These are phyloP conservation scores for Poeciliopsis occidentalis DNA, from an alignment of 2,113 vertebrate species.

Conservation along the genomic window DNA sequence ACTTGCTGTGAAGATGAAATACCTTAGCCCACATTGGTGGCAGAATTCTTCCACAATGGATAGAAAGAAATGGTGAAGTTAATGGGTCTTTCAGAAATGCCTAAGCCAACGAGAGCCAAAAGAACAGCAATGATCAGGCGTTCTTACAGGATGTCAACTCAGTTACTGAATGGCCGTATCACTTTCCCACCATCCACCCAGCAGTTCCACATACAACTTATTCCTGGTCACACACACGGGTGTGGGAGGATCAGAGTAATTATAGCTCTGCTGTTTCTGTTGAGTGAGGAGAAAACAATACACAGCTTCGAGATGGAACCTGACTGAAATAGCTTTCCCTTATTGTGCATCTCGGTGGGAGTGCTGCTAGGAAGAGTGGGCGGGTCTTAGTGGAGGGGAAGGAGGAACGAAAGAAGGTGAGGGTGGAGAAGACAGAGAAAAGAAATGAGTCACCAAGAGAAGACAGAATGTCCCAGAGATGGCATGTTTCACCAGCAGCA, in stretches of 20 bases:
- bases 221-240: constrained; percentile 31
- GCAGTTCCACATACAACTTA: constrained; percentile 44
- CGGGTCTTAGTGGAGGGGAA: background rate
- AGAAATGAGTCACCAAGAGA: no score
- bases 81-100: constrained; percentile 11
- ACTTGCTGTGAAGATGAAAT: background rate
- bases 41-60: background rate
- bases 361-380: constrained; percentile 15
- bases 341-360: constrained; percentile 37
- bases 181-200: constrained; percentile 40
- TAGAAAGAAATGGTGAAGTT: background rate
- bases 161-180: constrained; percentile 17
- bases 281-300: constrained; percentile 57
- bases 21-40: background rate
- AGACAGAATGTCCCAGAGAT: no score
- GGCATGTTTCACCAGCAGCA: no score
- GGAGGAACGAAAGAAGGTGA: background rate
- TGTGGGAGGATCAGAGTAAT: constrained; percentile 49
- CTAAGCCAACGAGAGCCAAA: background rate
- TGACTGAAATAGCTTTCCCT: constrained; percentile 50
- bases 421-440: no score
- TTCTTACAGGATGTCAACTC: background rate
- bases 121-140: background rate
- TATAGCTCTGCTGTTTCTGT: constrained; percentile 50
- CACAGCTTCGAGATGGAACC: constrained; percentile 21